Base-by-base conservation (phyloP, 1,140 invertebrate genomes). In the Amyelois transitella region DNA sequence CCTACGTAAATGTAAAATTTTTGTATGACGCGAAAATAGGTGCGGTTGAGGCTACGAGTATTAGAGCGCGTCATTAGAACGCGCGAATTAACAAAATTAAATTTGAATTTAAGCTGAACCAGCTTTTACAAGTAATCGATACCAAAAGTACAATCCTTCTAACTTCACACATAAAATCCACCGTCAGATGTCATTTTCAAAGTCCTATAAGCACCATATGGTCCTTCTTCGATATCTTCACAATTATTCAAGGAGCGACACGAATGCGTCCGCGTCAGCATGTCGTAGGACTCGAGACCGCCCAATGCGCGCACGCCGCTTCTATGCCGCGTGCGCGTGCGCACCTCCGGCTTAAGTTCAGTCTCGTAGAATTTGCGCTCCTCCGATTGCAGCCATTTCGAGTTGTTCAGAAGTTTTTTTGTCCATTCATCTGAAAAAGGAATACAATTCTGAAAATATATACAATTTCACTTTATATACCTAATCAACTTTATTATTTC, bases 351-450 rank as follows among this genome's bases (percentile, higher is more conserved):
- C 18, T 76, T 82, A 0, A 87, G 52, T 38, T 81, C 77, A 6
- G 84, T 85, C 18, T 82, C 62, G 59, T 84, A 85, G 55, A 72
- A 87, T 55, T 73, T 83, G 1, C 72, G 57, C 49, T 85, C 79
- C 51, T 87, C 80, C 18, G 59, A 44, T 56, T 82, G 75, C 3
- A 86, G 67, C 81, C 81, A 86, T 72, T 79, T 83, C 47, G 83
- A 75, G 51, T 83, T 85, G 0, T 66, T 58, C 10, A 86, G 61
- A 0, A 86, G 67, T 53, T 86, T 85, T 22, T 85, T 85, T 24
- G 83, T 86, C 83, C 83, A 86, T 81, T 86, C 80, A 38, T 86
- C 83, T 86, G 76, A 21, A 53, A 69, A 57, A 24, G 14, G 43
- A 2, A 45, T 10, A 21, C 7, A 14, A 22, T 10, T 12, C 14